phyloP scores from a whole-genome alignment of 2,113 vertebrate genomes.

The Fukomys damarensis region DNA sequence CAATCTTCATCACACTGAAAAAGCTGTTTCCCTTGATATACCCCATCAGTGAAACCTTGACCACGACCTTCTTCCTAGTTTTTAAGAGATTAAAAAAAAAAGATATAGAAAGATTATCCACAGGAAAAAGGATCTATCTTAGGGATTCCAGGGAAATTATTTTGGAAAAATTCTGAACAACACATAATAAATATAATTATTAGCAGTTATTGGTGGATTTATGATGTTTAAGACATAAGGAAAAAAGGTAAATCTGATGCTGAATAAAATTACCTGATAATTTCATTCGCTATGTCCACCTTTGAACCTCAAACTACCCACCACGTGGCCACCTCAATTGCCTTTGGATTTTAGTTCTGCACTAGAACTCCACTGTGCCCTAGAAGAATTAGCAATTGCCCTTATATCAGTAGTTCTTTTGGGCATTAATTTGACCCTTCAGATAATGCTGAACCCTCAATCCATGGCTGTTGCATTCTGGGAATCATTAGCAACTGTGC shows the following conservation, averaged over 20 bases:
- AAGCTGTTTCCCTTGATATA: conserved; percentile 97
- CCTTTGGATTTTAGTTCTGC: neutral
- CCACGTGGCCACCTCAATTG: neutral
- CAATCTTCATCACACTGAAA: conserved; percentile 99
- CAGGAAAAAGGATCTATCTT: neutral
- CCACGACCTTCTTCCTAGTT: conserved; percentile 96
- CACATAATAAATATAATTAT: neutral
- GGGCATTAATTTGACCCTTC: neutral
- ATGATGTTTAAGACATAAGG: neutral
- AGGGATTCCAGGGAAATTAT: neutral
- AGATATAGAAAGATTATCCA: neutral
- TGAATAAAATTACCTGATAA: conserved; percentile 44
- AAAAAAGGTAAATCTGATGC: neutral
- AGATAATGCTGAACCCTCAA: neutral
- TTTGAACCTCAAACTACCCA: neutral
- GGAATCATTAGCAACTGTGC: neutral
- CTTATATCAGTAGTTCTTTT: neutral
- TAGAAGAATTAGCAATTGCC: neutral
- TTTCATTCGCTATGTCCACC: neutral
- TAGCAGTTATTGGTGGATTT: neutral
- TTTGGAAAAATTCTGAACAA: conserved; percentile 39
- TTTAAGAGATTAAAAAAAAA: neutral
- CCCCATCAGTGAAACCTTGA: conserved; percentile 97
- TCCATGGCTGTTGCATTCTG: neutral
- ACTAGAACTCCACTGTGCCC: neutral